These are phyloP conservation scores for Hippocampus mohnikei DNA, from an alignment of 2,113 vertebrate genomes.

Conservation along the genomic window DNA sequence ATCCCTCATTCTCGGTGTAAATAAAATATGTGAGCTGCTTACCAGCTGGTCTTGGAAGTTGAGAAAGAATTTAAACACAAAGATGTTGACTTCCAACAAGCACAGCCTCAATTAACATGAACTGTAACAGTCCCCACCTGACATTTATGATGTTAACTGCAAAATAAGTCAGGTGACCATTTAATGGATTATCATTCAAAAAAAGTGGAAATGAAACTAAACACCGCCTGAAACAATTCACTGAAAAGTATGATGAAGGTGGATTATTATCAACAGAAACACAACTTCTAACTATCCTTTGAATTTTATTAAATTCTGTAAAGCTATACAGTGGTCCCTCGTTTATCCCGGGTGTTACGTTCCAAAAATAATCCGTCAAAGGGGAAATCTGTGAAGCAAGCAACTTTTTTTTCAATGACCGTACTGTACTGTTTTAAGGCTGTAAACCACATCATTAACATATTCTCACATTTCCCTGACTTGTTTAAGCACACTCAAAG, in stretches of 20 bases:
- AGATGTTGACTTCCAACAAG: neutral
- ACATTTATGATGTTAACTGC: neutral
- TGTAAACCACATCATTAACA: too few relatives aligned
- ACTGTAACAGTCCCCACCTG: neutral
- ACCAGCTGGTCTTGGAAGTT: conserved; percentile 28
- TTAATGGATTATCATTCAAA: neutral
- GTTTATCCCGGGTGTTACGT: too few relatives aligned
- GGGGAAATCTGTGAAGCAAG: too few relatives aligned
- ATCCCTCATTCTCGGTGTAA: conserved; percentile 15
- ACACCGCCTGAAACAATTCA: conserved; percentile 12
- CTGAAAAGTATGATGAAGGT: neutral
- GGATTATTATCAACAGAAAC: too few relatives aligned
- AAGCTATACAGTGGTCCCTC: too few relatives aligned
- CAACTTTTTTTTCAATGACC: too few relatives aligned
- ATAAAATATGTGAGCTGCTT: conserved; percentile 52
- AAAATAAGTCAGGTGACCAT: neutral
- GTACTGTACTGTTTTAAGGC: too few relatives aligned
- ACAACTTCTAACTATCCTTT: too few relatives aligned
- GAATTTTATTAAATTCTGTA: too few relatives aligned
- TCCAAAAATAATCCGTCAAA: too few relatives aligned
- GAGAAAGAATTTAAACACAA: neutral
- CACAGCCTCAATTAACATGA: neutral
- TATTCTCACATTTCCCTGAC: too few relatives aligned
- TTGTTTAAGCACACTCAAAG: too few relatives aligned
- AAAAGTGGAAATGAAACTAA: neutral